Evolutionary conservation across 2,888 invertebrate species (phyloP).

Genomic region (Anthophora plumipes): DNA sequence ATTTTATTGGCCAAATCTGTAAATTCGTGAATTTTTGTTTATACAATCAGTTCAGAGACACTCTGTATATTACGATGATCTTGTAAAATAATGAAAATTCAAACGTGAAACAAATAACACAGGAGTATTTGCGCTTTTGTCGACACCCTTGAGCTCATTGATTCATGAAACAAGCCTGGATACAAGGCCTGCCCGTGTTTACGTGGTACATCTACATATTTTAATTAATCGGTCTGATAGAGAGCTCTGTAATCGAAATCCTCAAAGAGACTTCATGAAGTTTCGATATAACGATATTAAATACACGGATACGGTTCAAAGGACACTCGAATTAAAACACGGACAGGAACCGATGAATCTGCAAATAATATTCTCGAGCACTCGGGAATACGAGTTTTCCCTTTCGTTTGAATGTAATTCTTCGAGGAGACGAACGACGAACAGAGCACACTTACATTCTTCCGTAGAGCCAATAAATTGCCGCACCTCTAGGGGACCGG

Average conservation of each 20-base stretch:
- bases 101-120: neutral
- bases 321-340: slow-evolving; percentile 27
- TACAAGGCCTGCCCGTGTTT: neutral
- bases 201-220: slow-evolving; percentile 42
- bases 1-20: no score
- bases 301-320: slow-evolving; percentile 38
- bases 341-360: neutral
- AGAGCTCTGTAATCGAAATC: slow-evolving; percentile 28
- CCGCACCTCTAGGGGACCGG: slow-evolving; percentile 35
- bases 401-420: slow-evolving; percentile 33
- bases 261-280: slow-evolving; percentile 48
- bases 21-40: no score
- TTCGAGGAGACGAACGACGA: slow-evolving; percentile 7
- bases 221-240: slow-evolving; percentile 45
- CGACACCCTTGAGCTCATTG: slow-evolving; percentile 13
- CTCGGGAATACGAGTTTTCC: slow-evolving; percentile 18
- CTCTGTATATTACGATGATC: neutral
- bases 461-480: slow-evolving; percentile 59
- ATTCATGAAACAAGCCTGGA: slow-evolving; percentile 29
- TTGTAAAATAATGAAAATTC: neutral
- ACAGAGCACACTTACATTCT: slow-evolving; percentile 31
- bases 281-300: slow-evolving; percentile 54
- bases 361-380: slow-evolving; percentile 50
- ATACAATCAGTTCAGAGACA: no score
- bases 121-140: slow-evolving; percentile 16